phyloP scores from a whole-genome alignment of 92 coral and sea anemone species.

The Epizoanthus illoricatus region DNA sequence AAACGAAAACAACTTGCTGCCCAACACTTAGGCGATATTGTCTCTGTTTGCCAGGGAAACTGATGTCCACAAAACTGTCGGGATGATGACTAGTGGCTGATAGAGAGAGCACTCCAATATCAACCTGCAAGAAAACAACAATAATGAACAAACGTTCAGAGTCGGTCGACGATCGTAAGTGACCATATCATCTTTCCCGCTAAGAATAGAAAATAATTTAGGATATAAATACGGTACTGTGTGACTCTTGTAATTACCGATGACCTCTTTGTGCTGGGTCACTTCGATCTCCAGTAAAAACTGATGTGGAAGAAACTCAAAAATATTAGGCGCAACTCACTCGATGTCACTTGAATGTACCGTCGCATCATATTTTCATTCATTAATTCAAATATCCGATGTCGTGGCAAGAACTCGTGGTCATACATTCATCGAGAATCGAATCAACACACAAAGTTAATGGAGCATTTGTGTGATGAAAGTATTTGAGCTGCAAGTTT shows the following conservation, averaged over 20 bases:
- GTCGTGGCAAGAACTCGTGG: neutral
- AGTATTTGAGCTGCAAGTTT: neutral
- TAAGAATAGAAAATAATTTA: conserved; percentile 15
- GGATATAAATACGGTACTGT: neutral
- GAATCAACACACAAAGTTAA: neutral
- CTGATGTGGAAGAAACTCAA: neutral
- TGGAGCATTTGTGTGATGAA: conserved; percentile 1
- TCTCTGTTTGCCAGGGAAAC: conserved; percentile 30
- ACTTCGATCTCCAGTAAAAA: neutral
- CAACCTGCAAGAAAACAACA: conserved; percentile 19
- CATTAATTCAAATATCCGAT: no score
- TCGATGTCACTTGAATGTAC: neutral
- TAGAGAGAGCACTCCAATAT: conserved; percentile 4
- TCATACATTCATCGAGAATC: neutral
- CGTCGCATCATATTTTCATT: no score
- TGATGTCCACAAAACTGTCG: neutral
- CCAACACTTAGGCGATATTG: conserved; percentile 53
- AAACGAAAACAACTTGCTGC: conserved; percentile 82
- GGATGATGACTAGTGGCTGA: neutral
- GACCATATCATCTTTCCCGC: neutral
- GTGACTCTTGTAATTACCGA: neutral
- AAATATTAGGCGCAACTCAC: neutral
- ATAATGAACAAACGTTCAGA: neutral
- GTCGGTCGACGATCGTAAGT: neutral
- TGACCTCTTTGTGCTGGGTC: neutral